phyloP scores from a whole-genome alignment of 1,140 invertebrate genomes.

The Hylyphantes graminicola region DNA sequence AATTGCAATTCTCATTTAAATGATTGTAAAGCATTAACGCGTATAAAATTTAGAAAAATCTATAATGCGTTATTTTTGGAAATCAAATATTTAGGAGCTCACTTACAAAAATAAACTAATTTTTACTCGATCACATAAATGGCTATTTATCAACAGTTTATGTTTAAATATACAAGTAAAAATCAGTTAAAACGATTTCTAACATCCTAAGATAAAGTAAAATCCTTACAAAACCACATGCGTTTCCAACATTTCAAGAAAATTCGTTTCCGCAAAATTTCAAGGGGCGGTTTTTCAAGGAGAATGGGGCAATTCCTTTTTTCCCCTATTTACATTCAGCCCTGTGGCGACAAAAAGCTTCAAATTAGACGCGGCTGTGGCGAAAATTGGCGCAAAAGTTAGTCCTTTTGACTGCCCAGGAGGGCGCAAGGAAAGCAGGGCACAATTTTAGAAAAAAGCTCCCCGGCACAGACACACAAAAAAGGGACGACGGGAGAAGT shows the following conservation, averaged over 20 bases:
- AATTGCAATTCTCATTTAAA: too few species aligned
- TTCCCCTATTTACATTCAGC: constrained; percentile 52
- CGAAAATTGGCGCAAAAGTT: constrained; percentile 59
- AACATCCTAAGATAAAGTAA: not conserved
- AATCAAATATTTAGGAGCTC: too few species aligned
- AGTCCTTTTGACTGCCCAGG: constrained; percentile 56
- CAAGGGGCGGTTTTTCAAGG: not conserved
- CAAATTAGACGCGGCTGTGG: constrained; percentile 57
- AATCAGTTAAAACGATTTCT: not conserved
- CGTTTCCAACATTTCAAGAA: constrained; percentile 43
- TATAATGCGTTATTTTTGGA: too few species aligned
- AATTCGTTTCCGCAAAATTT: constrained; percentile 52
- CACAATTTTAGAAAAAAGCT: constrained; percentile 50
- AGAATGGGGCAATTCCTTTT: not conserved
- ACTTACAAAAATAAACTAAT: too few species aligned
- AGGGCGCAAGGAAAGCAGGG: constrained; percentile 21
- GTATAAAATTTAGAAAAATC: too few species aligned
- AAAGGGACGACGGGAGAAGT: constrained; percentile 35
- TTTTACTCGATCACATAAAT: too few species aligned
- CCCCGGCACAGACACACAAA: not conserved
- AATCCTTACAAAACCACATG: constrained; percentile 40
- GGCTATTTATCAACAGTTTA: too few species aligned
- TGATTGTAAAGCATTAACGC: too few species aligned
- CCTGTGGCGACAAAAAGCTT: constrained; percentile 55
- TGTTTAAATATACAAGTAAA: not conserved